These are phyloP conservation scores for Rhagoletis pomonella DNA, from an alignment of 1,140 invertebrate species.

Conservation along the genomic window DNA sequence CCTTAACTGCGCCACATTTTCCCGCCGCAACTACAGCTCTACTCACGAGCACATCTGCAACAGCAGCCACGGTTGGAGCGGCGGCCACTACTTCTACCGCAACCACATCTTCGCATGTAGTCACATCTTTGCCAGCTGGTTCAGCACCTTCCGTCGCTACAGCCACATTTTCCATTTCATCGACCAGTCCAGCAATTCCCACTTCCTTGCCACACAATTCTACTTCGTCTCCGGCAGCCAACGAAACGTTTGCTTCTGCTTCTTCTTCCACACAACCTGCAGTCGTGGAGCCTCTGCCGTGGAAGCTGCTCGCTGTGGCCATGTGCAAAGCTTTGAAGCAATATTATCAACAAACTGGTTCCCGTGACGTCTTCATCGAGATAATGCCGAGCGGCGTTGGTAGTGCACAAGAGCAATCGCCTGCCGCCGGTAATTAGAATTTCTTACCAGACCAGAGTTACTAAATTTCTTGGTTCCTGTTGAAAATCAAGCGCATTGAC, in stretches of 20 bases:
- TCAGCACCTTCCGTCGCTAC: background rate
- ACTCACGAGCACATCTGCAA: background rate
- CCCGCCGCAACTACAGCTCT: background rate
- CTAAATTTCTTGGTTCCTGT: conserved; percentile 20
- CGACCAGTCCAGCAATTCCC: background rate
- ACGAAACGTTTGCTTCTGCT: conserved; percentile 54
- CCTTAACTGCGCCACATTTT: background rate
- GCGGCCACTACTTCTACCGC: background rate
- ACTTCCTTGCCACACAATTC: background rate
- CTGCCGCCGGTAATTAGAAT: conserved; percentile 54
- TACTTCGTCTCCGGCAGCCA: background rate
- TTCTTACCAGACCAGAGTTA: background rate
- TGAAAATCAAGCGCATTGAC: background rate
- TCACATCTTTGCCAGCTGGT: no score
- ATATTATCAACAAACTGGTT: conserved; percentile 63
- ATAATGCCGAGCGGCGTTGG: conserved; percentile 55
- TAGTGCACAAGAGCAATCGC: background rate
- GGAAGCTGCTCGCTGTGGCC: conserved; percentile 69
- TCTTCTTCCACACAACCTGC: background rate
- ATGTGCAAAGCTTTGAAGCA: conserved; percentile 72
- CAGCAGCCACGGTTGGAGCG: background rate
- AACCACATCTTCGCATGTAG: background rate
- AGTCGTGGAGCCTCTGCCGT: conserved; percentile 58
- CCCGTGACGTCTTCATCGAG: conserved; percentile 42
- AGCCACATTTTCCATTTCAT: background rate